Evolutionary conservation across 64 coral and sea anemone genomes (phyloP).

Genomic region (Pachyseris speciosa): DNA sequence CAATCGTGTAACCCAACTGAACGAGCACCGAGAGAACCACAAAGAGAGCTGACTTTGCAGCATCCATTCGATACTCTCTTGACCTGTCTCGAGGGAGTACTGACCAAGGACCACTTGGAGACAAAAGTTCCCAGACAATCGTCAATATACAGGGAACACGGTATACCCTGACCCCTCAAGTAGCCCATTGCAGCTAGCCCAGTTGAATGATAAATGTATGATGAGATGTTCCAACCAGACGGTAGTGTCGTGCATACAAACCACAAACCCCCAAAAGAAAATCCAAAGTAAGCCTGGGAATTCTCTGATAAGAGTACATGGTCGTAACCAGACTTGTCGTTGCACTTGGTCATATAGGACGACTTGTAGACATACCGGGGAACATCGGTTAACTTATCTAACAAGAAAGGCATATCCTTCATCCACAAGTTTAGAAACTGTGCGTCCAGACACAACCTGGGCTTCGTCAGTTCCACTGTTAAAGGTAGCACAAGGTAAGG

Average conservation of each 20-base stretch:
- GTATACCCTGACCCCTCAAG: too few relatives aligned
- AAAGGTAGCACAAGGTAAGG: constrained; percentile 17
- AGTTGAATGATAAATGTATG: too few relatives aligned
- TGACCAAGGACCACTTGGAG: too few relatives aligned
- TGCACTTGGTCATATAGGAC: constrained; percentile 3
- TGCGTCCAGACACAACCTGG: neutral
- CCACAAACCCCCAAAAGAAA: neutral
- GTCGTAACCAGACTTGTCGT: constrained; percentile 57
- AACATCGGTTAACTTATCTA: constrained; percentile 31
- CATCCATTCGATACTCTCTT: too few relatives aligned
- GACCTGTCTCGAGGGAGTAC: too few relatives aligned
- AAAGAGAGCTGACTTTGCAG: too few relatives aligned
- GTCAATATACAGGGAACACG: too few relatives aligned
- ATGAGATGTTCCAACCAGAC: neutral
- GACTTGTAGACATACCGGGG: constrained; percentile 12
- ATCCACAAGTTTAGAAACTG: constrained; percentile 47
- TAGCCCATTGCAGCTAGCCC: too few relatives aligned
- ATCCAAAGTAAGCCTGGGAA: neutral
- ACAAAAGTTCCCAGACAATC: too few relatives aligned
- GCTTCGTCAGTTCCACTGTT: constrained; percentile 42
- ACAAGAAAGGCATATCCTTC: constrained; percentile 23
- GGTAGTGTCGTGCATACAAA: neutral
- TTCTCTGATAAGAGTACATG: too few relatives aligned
- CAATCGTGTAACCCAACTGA: too few relatives aligned
- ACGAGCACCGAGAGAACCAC: too few relatives aligned